Evolutionary conservation across 2,797 vertebrate species (phyloP).

Genomic region (Hylomyscus alleni): DNA sequence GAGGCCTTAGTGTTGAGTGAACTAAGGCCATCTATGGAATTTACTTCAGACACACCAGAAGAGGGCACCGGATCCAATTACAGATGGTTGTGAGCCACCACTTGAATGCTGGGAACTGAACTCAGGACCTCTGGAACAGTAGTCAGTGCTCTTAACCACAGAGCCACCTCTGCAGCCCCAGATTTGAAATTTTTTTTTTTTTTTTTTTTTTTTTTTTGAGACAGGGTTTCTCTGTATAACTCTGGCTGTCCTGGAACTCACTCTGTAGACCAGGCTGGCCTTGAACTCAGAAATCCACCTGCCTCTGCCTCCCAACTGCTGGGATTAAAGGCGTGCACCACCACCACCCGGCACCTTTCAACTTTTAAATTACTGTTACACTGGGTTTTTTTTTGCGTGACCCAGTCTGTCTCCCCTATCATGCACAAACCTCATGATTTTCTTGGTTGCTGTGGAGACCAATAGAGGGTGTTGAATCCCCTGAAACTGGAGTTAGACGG

Average conservation of each 20-base stretch:
- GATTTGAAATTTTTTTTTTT: not conserved
- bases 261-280: no score
- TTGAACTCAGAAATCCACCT: no score
- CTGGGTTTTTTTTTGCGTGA: not conserved
- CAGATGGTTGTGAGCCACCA: not conserved
- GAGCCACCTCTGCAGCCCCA: not conserved
- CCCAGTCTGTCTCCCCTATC: not conserved
- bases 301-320: no score
- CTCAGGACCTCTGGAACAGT: not conserved
- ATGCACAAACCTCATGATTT: not conserved
- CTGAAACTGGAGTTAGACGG: not conserved
- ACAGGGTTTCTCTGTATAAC: no score
- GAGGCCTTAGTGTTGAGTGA: not conserved
- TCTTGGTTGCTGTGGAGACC: not conserved
- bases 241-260: no score
- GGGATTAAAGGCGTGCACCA: no score
- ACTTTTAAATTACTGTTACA: not conserved
- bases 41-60: not conserved
- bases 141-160: not conserved
- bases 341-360: no score
- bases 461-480: not conserved
- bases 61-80: not conserved
- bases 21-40: not conserved
- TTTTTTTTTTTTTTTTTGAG: no score
- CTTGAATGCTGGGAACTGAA: not conserved